A percentile compares a stretch with the other conserved stretches of the same genome.
phyloP scores from a whole-genome alignment of 2,113 vertebrate species.

The Gymnarchus niloticus region DNA sequence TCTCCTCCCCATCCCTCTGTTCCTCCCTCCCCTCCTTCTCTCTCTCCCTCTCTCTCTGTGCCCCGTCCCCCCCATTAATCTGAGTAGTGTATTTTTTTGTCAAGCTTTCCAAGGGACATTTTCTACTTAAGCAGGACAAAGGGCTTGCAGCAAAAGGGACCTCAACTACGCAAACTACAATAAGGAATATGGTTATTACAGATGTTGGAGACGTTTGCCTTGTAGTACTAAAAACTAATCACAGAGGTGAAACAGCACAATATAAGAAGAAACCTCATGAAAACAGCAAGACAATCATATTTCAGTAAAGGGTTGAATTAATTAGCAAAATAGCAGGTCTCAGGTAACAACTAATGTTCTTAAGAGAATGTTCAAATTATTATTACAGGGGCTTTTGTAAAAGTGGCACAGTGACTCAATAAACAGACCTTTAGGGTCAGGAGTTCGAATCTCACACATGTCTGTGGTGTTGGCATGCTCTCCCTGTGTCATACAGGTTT shows the following conservation, averaged over 20 bases:
- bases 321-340: no score
- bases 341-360: no score
- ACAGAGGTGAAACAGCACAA: not conserved
- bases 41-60: not conserved
- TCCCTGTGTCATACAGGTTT: no score
- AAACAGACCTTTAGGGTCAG: no score
- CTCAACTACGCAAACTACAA: not conserved
- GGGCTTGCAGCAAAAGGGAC: not conserved
- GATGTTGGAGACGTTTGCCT: not conserved
- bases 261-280: not conserved
- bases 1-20: not conserved
- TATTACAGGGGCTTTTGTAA: no score
- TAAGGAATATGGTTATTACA: no score
- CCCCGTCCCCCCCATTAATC: not conserved
- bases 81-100: not conserved
- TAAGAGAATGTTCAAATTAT: no score
- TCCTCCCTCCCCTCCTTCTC: no score
- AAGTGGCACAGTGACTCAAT: no score
- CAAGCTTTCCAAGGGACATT: not conserved
- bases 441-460: no score
- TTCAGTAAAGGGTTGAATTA: not conserved
- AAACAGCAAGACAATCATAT: not conserved
- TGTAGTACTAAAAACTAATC: not conserved
- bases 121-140: not conserved
- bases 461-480: no score